Conservation (phyloP, 1,140 invertebrate genomes). For the Marisa cornuarietis region DNA sequence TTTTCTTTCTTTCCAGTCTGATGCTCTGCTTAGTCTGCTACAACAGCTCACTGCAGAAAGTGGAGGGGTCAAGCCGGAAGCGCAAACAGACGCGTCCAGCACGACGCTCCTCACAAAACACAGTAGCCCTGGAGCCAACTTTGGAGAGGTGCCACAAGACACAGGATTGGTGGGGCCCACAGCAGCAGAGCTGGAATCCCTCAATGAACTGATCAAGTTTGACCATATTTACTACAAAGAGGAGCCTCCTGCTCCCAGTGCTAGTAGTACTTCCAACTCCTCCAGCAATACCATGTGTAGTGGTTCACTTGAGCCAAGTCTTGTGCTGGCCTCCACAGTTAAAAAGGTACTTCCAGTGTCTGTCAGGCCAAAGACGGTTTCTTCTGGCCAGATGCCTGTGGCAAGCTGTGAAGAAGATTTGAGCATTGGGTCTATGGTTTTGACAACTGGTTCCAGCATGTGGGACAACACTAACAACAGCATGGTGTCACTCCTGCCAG, state of each 20-base stretch:
- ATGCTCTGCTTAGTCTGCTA: constrained; percentile 50
- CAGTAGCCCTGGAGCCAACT: constrained; percentile 17
- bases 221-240: constrained; percentile 64
- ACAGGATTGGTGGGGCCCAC: constrained; percentile 63
- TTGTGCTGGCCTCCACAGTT: neutral
- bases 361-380: neutral
- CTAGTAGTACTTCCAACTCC: constrained; percentile 13
- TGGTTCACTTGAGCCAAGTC: neutral
- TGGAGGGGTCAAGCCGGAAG: constrained; percentile 26
- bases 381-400: neutral
- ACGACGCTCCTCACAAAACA: constrained; percentile 26
- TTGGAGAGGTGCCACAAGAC: constrained; percentile 21
- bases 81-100: constrained; percentile 36
- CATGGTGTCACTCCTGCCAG: too few relatives aligned
- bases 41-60: constrained; percentile 37
- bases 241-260: constrained; percentile 32
- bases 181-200: constrained; percentile 66
- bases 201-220: constrained; percentile 66
- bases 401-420: too few relatives aligned
- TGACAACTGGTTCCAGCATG: neutral
- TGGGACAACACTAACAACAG: neutral
- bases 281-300: constrained; percentile 4
- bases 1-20: constrained; percentile 50
- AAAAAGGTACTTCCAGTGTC: neutral
- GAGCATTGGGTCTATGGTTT: neutral